These are phyloP conservation scores for Lasioglossum marginatum DNA, from an alignment of 2,888 invertebrate genomes.

Conservation along the genomic window DNA sequence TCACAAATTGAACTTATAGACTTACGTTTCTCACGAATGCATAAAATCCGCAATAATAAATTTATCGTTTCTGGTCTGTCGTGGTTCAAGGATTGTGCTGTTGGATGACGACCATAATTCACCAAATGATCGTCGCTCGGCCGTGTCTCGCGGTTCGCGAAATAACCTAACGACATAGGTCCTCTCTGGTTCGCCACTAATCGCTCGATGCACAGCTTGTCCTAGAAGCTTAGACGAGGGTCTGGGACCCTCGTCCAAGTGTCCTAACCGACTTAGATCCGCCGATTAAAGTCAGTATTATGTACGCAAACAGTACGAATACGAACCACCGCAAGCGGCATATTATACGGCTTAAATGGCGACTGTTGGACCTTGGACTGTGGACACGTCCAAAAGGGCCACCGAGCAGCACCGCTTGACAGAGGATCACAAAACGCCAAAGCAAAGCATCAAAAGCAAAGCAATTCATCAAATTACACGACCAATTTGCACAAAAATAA, in stretches of 20 bases:
- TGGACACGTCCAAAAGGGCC: constrained; percentile 47
- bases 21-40: too few species aligned
- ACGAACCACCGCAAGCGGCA: constrained; percentile 66
- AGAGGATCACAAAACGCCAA: constrained; percentile 46
- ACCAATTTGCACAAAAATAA: background rate
- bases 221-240: background rate
- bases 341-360: constrained; percentile 63
- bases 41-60: background rate
- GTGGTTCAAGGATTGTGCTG: background rate
- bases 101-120: background rate
- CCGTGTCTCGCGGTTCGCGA: background rate
- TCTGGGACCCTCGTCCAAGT: background rate
- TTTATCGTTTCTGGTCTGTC: background rate
- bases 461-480: background rate
- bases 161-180: background rate
- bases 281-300: constrained; percentile 63
- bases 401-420: constrained; percentile 55
- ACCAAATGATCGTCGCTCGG: background rate
- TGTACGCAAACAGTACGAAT: constrained; percentile 74
- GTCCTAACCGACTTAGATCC: background rate
- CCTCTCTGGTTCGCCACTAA: constrained; percentile 5
- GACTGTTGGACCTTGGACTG: constrained; percentile 52
- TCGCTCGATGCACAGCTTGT: background rate
- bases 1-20: background rate
- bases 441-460: constrained; percentile 2